A percentile compares a stretch with the other conserved stretches of the same genome.
These are phyloP conservation scores for Oreochromis aureus DNA, from an alignment of 2,113 vertebrate species.

Conservation along the genomic window DNA sequence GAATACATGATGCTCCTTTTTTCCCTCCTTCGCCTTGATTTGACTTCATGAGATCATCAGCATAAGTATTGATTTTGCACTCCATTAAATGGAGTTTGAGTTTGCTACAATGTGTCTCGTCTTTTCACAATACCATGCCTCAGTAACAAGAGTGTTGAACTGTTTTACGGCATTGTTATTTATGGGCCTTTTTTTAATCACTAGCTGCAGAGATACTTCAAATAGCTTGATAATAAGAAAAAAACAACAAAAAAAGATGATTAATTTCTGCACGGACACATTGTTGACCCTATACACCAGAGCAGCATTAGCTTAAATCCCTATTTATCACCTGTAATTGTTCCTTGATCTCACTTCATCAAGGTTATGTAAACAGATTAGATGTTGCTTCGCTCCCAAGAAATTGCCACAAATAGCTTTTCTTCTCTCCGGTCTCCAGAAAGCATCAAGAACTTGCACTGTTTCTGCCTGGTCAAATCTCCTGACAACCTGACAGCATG, in stretches of 20 bases:
- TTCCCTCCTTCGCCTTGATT: constrained; percentile 29
- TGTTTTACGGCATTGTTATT: background rate
- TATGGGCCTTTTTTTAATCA: background rate
- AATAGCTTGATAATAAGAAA: background rate
- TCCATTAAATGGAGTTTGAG: constrained; percentile 47
- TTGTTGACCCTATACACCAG: background rate
- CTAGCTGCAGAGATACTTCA: background rate
- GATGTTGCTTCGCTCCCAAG: background rate
- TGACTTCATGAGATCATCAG: constrained; percentile 50
- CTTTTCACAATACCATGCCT: constrained; percentile 7
- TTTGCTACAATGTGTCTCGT: background rate
- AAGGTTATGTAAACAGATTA: constrained; percentile 32
- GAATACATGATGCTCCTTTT: constrained; percentile 33
- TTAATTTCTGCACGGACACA: background rate
- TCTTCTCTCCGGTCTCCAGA: constrained; percentile 1
- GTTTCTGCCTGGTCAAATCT: constrained; percentile 30
- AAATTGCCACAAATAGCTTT: constrained; percentile 25
- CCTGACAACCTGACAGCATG: constrained; percentile 8
- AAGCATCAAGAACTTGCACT: constrained; percentile 22
- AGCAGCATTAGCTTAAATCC: background rate
- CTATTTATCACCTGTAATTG: background rate
- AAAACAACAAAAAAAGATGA: background rate
- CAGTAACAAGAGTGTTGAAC: background rate
- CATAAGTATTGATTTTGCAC: constrained; percentile 61
- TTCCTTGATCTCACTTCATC: background rate